Evolutionary conservation across 2,113 vertebrate genomes (phyloP), one percentile per base, ranked within the genome.

Genomic region (Xenopus laevis): DNA sequence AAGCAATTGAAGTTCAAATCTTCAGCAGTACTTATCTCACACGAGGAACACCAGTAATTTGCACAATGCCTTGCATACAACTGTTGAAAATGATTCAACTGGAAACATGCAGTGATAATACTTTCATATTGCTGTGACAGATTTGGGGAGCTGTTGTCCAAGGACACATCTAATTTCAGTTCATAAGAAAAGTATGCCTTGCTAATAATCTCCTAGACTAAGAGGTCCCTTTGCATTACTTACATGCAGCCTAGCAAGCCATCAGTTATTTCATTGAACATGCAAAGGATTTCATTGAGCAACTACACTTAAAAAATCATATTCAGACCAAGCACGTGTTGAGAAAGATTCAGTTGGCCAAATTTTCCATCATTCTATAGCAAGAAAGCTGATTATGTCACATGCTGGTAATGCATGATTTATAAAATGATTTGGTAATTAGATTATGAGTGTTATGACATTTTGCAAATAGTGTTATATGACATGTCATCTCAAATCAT

Each of bases 231-330:
- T 33, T 33, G 30, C 30, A 33, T 33, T 61, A 10, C 55, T 60
- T 71, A 13, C 20, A 61, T 61, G 46, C 30, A 61, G 47, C 68
- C 33, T n/a, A 45, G 58, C 68, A 70, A 59, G 17, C 40, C 40
- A 46, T 45, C 7, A 45, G 44, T 46, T 71, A 21, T 60, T 59
- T 61, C 60, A 71, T 71, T 18, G 60, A 61, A 60, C 61, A 71
- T 71, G 69, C 69, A 61, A 18, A 46, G 13, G 69, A 20, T 71
- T 17, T 61, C 61, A 47, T 55, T 23, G 47, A 47, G 57, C 13
- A 71, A 71, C 60, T 61, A 47, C 33, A 61, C 13, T 60, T 61
- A 61, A 71, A 60, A 61, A 23, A 45, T 71, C 57, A 45, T 21
- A 30, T 30, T 16, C 33, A 57, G 40, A 60, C 3, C 66, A 68